phyloP scores from a whole-genome alignment of 2,888 invertebrate genomes.

The Microdon myrmicae region DNA sequence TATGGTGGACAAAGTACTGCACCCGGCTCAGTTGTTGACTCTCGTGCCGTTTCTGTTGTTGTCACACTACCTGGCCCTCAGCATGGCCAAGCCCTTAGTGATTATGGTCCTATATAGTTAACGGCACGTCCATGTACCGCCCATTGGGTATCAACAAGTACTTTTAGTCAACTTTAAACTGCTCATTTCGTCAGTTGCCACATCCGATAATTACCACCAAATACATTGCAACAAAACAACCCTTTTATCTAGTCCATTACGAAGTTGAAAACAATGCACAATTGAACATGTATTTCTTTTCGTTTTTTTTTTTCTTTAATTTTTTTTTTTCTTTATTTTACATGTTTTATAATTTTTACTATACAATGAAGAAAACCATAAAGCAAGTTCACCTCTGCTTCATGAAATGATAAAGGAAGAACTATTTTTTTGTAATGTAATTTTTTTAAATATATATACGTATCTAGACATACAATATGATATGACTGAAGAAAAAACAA shows the following conservation, averaged over 20 bases:
- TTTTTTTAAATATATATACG: conserved; percentile 16
- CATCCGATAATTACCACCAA: conserved; percentile 45
- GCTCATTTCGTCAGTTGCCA: conserved; percentile 28
- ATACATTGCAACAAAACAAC: conserved; percentile 27
- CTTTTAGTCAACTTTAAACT: conserved; percentile 67
- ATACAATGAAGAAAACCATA: conserved; percentile 27
- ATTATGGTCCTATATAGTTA: conserved; percentile 69
- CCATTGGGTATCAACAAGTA: conserved; percentile 68
- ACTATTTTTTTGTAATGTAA: conserved; percentile 36
- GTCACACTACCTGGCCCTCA: conserved; percentile 67
- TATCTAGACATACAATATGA: conserved; percentile 28
- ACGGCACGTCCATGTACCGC: conserved; percentile 68
- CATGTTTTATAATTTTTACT: conserved; percentile 9
- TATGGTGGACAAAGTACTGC: conserved; percentile 64
- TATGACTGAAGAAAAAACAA: conserved; percentile 50
- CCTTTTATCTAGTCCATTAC: conserved; percentile 52
- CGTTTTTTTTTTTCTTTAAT: conserved; percentile 22
- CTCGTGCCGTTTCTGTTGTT: conserved; percentile 67
- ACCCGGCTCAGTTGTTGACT: conserved; percentile 65
- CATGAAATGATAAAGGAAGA: conserved; percentile 37
- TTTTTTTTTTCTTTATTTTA: conserved; percentile 16
- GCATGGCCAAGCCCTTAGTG: conserved; percentile 67
- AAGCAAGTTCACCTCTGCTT: conserved; percentile 28
- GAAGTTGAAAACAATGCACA: conserved; percentile 48
- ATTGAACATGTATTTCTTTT: conserved; percentile 37